phyloP scores from a whole-genome alignment of 2,888 invertebrate genomes.

The Drosophila falleni region DNA sequence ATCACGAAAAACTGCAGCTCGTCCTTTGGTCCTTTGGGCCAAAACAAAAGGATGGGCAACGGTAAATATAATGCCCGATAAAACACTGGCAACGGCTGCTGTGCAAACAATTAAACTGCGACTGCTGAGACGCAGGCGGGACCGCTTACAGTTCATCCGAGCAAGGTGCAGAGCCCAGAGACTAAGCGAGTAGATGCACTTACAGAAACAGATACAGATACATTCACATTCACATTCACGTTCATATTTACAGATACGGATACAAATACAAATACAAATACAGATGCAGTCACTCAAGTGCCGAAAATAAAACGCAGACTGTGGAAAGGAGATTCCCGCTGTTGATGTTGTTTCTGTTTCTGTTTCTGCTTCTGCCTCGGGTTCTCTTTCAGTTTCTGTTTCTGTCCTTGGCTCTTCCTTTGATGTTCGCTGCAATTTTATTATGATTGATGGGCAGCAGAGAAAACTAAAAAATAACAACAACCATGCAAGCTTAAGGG shows the following conservation, averaged over 20 bases:
- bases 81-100: conserved; percentile 64
- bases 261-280: conserved; percentile 22
- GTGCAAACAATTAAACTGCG: conserved; percentile 73
- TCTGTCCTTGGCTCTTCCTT: conserved; percentile 41
- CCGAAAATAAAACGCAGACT: conserved; percentile 64
- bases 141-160: conserved; percentile 28
- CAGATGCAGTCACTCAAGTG: conserved; percentile 55
- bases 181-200: conserved; percentile 25
- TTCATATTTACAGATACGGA: conserved; percentile 12
- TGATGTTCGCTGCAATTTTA: conserved; percentile 56
- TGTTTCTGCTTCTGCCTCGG: conserved; percentile 19
- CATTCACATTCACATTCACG: conserved; percentile 35
- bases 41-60: conserved; percentile 53
- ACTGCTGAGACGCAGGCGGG: conserved; percentile 23
- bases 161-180: conserved; percentile 63
- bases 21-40: conserved; percentile 49
- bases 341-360: conserved; percentile 22
- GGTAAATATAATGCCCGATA: conserved; percentile 59
- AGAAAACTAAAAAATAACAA: conserved; percentile 15
- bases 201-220: conserved; percentile 22
- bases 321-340: conserved; percentile 41
- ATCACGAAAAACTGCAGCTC: conserved; percentile 35
- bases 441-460: conserved; percentile 75
- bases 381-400: conserved; percentile 14
- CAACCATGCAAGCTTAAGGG: not conserved